phyloP scores from a whole-genome alignment of 2,888 invertebrate genomes.

The Stratiomys singularior region DNA sequence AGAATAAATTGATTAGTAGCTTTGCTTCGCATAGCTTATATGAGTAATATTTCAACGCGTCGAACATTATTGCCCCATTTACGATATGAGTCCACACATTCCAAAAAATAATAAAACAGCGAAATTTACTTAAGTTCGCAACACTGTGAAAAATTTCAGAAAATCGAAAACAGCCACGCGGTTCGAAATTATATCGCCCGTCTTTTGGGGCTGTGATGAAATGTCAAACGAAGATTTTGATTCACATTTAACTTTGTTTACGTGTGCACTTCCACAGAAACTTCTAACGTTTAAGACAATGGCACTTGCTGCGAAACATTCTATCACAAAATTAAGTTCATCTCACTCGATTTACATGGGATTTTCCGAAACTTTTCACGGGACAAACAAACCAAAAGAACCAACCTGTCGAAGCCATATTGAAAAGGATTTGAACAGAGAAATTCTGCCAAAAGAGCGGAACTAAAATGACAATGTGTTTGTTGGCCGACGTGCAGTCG shows the following conservation, averaged over 20 bases:
- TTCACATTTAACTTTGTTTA: constrained; percentile 51
- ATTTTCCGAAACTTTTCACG: constrained; percentile 39
- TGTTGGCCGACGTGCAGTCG: constrained; percentile 31
- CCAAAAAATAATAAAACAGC: not conserved
- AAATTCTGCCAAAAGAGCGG: constrained; percentile 39
- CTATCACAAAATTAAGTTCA: not conserved
- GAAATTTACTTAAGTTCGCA: constrained; percentile 11
- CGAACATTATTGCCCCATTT: not conserved
- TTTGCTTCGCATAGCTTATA: not conserved
- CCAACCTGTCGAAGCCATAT: constrained; percentile 81
- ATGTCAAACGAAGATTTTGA: constrained; percentile 45
- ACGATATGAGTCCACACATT: not conserved
- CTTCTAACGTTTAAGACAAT: not conserved
- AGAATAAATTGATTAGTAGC: constrained; percentile 42
- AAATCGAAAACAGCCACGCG: constrained; percentile 52
- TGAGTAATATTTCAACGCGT: not conserved
- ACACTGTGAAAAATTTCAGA: constrained; percentile 24
- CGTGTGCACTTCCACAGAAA: constrained; percentile 25
- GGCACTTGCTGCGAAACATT: not conserved
- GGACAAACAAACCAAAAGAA: constrained; percentile 61
- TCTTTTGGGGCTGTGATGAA: constrained; percentile 5
- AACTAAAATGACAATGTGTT: constrained; percentile 37
- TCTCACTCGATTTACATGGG: not conserved
- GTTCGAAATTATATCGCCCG: constrained; percentile 45
- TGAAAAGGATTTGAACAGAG: constrained; percentile 63